Conservation (phyloP, 2,113 vertebrate species). For the Chinchilla lanigera region DNA sequence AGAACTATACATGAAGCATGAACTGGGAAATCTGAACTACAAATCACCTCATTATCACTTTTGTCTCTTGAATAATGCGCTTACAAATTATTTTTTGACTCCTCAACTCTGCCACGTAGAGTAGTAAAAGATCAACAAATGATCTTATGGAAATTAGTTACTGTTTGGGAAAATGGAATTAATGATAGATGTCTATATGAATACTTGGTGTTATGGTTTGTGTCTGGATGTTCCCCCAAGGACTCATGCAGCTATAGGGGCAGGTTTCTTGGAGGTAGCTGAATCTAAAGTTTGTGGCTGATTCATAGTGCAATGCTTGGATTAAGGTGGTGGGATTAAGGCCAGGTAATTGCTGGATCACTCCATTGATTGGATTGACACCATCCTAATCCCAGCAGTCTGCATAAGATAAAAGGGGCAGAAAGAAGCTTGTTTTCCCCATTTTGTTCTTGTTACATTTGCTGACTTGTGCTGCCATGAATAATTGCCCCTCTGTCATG, state of each 20-base stretch:
- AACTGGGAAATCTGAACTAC: not conserved
- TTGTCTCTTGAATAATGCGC: not conserved
- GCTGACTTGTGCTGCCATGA: not conserved
- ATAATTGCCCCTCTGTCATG: not conserved
- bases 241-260: not conserved
- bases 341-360: not conserved
- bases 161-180: not conserved
- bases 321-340: not conserved
- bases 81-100: not conserved
- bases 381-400: not conserved
- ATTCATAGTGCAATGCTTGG: not conserved
- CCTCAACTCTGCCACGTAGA: fast-evolving
- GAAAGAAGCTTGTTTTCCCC: not conserved
- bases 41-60: not conserved
- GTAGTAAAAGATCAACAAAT: not conserved
- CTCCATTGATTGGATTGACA: not conserved
- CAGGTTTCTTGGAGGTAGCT: not conserved
- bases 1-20: not conserved
- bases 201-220: not conserved
- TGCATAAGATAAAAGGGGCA: not conserved
- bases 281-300: not conserved
- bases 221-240: not conserved
- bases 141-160: not conserved
- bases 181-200: not conserved
- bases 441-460: not conserved